Base-by-base conservation (phyloP, 2,113 vertebrate species). In the Laticauda colubrina region DNA sequence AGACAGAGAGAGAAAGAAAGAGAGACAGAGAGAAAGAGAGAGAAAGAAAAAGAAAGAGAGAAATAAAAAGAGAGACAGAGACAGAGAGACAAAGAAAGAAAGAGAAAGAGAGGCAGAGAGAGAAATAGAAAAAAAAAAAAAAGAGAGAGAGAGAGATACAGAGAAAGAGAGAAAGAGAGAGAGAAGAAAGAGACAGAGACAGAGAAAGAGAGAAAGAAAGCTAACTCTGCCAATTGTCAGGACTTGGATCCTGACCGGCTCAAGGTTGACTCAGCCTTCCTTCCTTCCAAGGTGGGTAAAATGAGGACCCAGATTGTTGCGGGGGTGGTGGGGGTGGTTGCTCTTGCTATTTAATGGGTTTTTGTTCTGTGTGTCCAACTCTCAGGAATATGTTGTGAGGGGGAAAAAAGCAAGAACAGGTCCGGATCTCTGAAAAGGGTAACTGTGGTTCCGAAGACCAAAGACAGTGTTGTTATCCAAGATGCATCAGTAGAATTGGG, bases 1-100 rank as follows among this genome's bases (percentile, higher is more conserved):
- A 61, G 57, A 61, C 0, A 61, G 24, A 3, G 0, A 24, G 2
- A 9, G 0, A 24, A 0, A 9, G 5, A 59, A 2, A 61, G 0
- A n/a, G 10, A 64, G 0, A n/a, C n/a, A n/a, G n/a, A n/a, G 11
- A n/a, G 1, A 21, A 3, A 55, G 0, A 55, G 0, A 59, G 2
- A 59, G 8, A 24, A 7, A 3, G 0, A 24, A 2, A 9, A 8
- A 59, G 0, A 3, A 7, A 10, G 20, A 20, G 1, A 56, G 15
- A 55, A 1, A 55, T 0, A 55, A 4, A 59, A 1, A 26, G 24
- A 61, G 1, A 61, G n/a, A n/a, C n/a, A n/a, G n/a, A n/a, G n/a
- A n/a, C n/a, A n/a, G 1, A 21, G 10, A 64, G 59, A 61, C 5
- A 24, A 23, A 59, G 4, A 57, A 1, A 61, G 2, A 29, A 3